These are phyloP conservation scores for Clupea harengus DNA, from an alignment of 2,113 vertebrate species.

Conservation along the genomic window DNA sequence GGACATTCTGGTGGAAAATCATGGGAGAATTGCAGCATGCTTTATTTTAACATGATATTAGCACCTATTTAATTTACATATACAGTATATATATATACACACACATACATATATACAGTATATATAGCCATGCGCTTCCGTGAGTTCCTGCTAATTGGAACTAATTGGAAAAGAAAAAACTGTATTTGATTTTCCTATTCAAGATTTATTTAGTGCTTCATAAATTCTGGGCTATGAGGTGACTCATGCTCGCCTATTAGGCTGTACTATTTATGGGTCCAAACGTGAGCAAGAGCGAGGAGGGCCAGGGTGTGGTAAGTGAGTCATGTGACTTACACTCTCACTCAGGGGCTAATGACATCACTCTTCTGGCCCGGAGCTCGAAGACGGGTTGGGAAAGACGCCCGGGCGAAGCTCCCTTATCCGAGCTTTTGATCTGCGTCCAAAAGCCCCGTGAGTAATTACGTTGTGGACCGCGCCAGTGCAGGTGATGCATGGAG, in stretches of 20 bases:
- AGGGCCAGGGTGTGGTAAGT: background rate
- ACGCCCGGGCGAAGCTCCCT: background rate
- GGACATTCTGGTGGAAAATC: background rate
- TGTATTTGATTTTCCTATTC: background rate
- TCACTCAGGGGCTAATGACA: background rate
- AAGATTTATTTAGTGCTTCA: background rate
- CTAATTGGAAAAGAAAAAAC: background rate
- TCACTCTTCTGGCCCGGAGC: background rate
- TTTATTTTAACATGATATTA: background rate
- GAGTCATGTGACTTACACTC: constrained; percentile 9
- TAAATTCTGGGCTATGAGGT: background rate
- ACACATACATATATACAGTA: background rate
- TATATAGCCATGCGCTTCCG: background rate
- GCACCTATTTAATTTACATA: background rate
- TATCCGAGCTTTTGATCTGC: background rate
- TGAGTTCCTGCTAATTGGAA: background rate
- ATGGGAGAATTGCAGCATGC: background rate
- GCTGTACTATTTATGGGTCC: background rate
- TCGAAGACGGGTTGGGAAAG: background rate
- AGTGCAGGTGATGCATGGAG: background rate
- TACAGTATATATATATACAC: background rate
- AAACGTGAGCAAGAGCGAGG: background rate
- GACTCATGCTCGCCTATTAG: background rate
- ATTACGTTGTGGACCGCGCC: background rate
- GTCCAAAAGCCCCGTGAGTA: constrained; percentile 2